Conservation (phyloP, 2,888 invertebrate genomes). For the Acholoe squamosa region DNA sequence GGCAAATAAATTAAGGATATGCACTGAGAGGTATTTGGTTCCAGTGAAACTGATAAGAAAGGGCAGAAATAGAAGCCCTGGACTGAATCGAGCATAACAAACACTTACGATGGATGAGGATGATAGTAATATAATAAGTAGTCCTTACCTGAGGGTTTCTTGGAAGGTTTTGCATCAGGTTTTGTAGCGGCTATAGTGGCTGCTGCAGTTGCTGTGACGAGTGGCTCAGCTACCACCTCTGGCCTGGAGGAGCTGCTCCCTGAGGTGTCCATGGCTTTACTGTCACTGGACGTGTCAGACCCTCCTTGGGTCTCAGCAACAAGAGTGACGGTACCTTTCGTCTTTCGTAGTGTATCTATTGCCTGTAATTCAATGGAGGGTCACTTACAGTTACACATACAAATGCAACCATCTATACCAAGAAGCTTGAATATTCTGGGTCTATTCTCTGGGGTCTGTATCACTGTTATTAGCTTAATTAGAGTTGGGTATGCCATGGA, state of each 20-base stretch:
- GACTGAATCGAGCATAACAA: not conserved
- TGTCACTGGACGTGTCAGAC: not conserved
- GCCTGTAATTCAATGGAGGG: conserved; percentile 34
- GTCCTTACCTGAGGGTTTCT: conserved; percentile 28
- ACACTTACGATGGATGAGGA: not conserved
- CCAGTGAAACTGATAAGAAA: not conserved
- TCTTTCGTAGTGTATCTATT: conserved; percentile 60
- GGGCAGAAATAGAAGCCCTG: not conserved
- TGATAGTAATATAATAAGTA: not conserved
- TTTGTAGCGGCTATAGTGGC: not conserved
- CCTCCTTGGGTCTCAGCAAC: not conserved
- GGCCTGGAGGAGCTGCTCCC: not conserved
- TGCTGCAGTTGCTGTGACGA: conserved; percentile 16
- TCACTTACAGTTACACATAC: no score
- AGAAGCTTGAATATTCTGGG: no score
- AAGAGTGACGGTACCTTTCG: conserved; percentile 53
- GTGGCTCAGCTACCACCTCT: not conserved
- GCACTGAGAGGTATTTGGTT: no score
- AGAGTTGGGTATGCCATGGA: no score
- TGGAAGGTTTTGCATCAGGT: conserved; percentile 35
- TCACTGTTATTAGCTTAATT: no score
- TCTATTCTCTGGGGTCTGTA: no score
- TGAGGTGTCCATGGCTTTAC: conserved; percentile 6
- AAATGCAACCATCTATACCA: no score
- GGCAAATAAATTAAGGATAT: no score